phyloP scores from a whole-genome alignment of 2,113 vertebrate species.

The Scolopax mira region DNA sequence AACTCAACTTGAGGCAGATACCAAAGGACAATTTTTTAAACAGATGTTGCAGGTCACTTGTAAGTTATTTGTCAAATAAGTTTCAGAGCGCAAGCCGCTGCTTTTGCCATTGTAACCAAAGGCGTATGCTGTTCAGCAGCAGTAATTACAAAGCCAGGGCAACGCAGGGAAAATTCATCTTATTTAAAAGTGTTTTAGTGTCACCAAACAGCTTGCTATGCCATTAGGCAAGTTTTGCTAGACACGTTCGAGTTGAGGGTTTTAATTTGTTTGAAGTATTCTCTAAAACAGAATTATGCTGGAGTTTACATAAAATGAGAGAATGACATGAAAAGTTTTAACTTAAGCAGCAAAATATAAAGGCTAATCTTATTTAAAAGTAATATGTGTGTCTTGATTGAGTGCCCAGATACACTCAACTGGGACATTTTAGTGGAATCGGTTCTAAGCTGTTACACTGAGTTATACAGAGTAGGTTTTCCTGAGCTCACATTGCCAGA shows the following conservation, averaged over 20 bases:
- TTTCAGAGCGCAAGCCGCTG: constrained; percentile 53
- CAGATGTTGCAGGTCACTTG: constrained; percentile 52
- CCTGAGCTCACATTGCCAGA: constrained; percentile 80
- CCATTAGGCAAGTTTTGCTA: constrained; percentile 72
- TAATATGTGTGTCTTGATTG: constrained; percentile 85
- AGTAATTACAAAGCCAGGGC: constrained; percentile 74
- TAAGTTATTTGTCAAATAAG: constrained; percentile 55
- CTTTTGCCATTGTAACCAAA: constrained; percentile 62
- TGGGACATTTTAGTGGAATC: constrained; percentile 81
- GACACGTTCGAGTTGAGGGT: constrained; percentile 76
- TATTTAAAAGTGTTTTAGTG: constrained; percentile 73
- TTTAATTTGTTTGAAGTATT: constrained; percentile 83
- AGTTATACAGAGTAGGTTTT: constrained; percentile 79
- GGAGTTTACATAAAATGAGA: constrained; percentile 83
- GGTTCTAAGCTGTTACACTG: constrained; percentile 79
- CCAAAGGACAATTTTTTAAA: constrained; percentile 17
- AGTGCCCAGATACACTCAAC: constrained; percentile 81
- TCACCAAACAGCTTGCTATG: constrained; percentile 69
- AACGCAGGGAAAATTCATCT: constrained; percentile 73
- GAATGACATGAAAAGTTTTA: constrained; percentile 88
- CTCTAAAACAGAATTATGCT: constrained; percentile 78
- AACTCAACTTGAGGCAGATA: constrained; percentile 9
- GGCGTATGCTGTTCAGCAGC: constrained; percentile 1
- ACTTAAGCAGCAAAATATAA: constrained; percentile 87
- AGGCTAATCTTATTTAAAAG: constrained; percentile 86